A percentile compares a stretch with the other conserved stretches of the same genome.
Evolutionary conservation across 2,113 vertebrate species (phyloP).

Genomic region (Psittacara wagleri): DNA sequence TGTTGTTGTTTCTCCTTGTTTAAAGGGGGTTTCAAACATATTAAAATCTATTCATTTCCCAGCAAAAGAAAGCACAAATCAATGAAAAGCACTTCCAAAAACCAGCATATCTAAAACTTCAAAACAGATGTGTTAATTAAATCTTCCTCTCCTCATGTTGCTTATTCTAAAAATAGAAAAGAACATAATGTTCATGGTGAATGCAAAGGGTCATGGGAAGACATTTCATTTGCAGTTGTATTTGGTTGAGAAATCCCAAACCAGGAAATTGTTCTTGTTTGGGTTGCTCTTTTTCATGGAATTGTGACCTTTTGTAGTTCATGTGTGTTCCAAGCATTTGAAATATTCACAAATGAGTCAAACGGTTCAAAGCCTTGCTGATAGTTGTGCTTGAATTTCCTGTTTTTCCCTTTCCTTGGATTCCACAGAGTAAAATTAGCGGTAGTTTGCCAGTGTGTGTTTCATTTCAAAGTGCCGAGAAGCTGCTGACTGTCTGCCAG

Average conservation of each 20-base stretch:
- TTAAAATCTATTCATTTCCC: not conserved
- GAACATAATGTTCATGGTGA: conserved; percentile 17
- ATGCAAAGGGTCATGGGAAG: conserved; percentile 34
- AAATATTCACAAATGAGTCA: conserved; percentile 40
- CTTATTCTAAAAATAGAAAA: conserved; percentile 22
- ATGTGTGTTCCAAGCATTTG: conserved; percentile 21
- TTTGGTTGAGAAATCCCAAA: conserved; percentile 41
- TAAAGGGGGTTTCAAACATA: not conserved
- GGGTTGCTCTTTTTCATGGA: conserved; percentile 38
- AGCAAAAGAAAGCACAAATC: not conserved
- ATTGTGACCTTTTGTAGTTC: conserved; percentile 44
- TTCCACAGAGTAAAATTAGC: conserved; percentile 48
- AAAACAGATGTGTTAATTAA: conserved; percentile 22
- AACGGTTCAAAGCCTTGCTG: not conserved
- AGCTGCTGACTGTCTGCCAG: conserved; percentile 7
- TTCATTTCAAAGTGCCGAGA: not conserved
- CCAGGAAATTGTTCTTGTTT: conserved; percentile 39
- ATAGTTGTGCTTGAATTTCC: conserved; percentile 18
- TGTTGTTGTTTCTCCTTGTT: not conserved
- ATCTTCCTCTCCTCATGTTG: not conserved
- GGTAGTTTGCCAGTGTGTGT: not conserved
- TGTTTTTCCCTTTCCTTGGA: conserved; percentile 9
- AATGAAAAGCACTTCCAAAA: not conserved
- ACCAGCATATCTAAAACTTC: not conserved
- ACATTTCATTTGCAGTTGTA: not conserved